Evolutionary conservation across 2,797 vertebrate genomes (phyloP), one percentile per base, ranked within the genome.

Genomic region (Numenius phaeopus): DNA sequence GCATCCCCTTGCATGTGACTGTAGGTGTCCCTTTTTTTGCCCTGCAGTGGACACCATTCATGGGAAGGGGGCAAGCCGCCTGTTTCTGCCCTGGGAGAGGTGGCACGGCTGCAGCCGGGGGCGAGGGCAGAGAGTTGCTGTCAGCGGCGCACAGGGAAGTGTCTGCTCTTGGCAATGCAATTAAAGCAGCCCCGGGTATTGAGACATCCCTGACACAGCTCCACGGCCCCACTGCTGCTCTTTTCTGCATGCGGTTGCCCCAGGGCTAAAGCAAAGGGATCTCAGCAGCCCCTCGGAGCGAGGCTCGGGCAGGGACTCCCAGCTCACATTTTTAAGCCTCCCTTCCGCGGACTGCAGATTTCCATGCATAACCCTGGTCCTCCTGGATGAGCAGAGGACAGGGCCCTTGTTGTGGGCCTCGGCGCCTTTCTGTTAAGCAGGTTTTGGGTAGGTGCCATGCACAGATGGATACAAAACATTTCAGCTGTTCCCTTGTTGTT

Each of bases 401-500:
- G 50, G 76, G 44, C 9, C 50, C 82, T 86, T 76, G 54, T 59
- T 11, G 2, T 7, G 30, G 59, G 76, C 82, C n/a, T 73, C 34
- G 30, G 54, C 0, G 0, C 15, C 10, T 86, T 83, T 62, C 24
- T 62, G 47, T 76, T 91, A 75, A 86, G 84, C 66, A 57, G 80
- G 52, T 84, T 95, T 94, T 95, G 82, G 86, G 91, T 92, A 86
- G 69, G 58, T 93, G 95, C 86, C 94, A 93, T 64, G 83, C 71
- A 93, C 91, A 96, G 91, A 96, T 77, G 89, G 86, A 80, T 86
- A 58, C 52, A 76, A 91, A 93, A 79, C 61, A 84, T 94, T 95
- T 97, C 89, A 96, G 78, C 83, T 86, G 76, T 90, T 92, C 76
- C 17, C 76, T 83, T 44, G 81, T 77, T 93, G 81, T 94, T 94